Evolutionary conservation across 2,888 invertebrate genomes (phyloP).

Genomic region (Ormyrus thymus): DNA sequence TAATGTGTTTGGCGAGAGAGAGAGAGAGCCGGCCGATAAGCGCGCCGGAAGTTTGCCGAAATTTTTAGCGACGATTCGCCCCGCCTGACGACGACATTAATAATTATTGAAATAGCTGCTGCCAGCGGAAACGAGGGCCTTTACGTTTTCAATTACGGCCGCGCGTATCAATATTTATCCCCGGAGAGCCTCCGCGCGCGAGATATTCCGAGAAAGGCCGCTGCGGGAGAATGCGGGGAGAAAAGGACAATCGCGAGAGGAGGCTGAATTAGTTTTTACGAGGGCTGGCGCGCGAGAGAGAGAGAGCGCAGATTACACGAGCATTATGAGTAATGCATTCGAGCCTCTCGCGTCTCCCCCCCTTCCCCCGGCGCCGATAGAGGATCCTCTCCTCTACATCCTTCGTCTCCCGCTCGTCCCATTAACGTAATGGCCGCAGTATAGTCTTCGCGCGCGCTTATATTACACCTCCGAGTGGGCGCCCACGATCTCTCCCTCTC

Average conservation of each 20-base stretch:
- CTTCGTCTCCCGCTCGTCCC: neutral
- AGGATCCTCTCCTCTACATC: neutral
- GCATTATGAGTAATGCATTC: constrained; percentile 24
- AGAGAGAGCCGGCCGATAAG: neutral
- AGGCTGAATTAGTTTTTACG: constrained; percentile 28
- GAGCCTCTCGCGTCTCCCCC: neutral
- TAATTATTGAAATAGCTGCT: neutral
- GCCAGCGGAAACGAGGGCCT: neutral
- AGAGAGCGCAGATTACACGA: constrained; percentile 8
- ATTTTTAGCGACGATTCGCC: neutral
- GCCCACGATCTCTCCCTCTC: neutral
- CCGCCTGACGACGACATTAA: neutral
- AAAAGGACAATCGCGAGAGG: constrained; percentile 10
- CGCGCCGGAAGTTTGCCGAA: neutral
- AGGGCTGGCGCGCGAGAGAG: neutral
- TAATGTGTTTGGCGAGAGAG: neutral
- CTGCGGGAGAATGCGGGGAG: constrained; percentile 7
- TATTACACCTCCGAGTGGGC: neutral
- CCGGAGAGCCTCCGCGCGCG: no score
- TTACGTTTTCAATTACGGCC: neutral
- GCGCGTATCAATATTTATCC: no score
- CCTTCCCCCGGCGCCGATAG: neutral
- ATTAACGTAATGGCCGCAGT: constrained; percentile 26
- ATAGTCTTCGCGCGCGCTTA: constrained; percentile 2
- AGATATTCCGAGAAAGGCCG: no score